These are phyloP conservation scores for Sebastes diploproa DNA, from an alignment of 2,797 vertebrate species.

Conservation along the genomic window DNA sequence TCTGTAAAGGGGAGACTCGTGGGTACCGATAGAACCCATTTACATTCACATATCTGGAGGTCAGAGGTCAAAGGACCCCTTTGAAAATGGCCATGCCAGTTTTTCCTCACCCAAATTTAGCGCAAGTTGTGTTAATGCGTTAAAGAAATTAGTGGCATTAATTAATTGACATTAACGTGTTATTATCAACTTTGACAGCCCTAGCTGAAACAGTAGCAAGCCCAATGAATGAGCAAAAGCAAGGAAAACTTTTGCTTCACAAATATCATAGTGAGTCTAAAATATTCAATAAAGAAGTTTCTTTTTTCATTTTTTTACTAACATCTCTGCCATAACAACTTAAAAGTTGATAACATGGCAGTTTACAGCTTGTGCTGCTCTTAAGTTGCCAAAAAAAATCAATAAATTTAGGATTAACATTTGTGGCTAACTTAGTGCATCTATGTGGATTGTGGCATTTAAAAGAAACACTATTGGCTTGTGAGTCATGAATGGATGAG, in stretches of 20 bases:
- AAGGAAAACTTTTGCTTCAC: not conserved
- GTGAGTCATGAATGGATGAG: constrained; percentile 14
- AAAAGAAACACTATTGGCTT: not conserved
- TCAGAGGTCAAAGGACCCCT: no score
- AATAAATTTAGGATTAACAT: not conserved
- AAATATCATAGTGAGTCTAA: not conserved
- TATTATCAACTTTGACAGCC: no score
- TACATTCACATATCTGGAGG: no score
- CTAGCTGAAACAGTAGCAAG: not conserved
- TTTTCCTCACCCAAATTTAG: no score
- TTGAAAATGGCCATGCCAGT: no score
- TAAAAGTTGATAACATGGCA: not conserved
- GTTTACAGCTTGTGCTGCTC: not conserved
- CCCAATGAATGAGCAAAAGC: not conserved
- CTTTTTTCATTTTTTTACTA: not conserved
- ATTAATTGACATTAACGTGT: no score
- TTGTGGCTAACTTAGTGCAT: not conserved
- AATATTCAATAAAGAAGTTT: not conserved
- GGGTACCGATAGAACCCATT: no score
- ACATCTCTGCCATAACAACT: not conserved
- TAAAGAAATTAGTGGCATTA: no score
- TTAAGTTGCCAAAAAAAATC: not conserved
- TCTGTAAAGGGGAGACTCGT: no score
- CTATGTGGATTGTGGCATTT: not conserved
- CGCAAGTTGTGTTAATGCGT: no score